Evolutionary conservation across 1,140 invertebrate genomes (phyloP), one percentile per base, ranked within the genome.

Genomic region (Bradynema listronoti): DNA sequence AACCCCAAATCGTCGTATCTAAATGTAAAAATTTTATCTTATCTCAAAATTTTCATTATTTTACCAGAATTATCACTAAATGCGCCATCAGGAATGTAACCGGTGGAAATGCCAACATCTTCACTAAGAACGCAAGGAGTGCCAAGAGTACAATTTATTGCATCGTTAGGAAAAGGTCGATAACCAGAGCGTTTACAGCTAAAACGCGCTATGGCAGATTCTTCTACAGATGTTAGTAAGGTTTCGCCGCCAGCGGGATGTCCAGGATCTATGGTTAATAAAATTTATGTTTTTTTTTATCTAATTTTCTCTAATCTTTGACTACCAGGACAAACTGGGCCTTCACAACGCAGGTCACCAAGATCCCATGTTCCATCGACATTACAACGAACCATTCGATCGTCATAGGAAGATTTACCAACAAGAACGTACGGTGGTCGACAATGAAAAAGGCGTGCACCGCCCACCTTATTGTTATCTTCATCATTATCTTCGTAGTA

Each of bases 341-440:
- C 78, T 82, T 94, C 90, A 75, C 92, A 97, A 46, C 90, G 83
- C 16, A 97, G 81, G 79, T 94, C 89, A 7, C 91, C 91, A 80
- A 95, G 93, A 80, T 96, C 92, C 92, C 92, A 96, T 50, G 89
- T 86, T 5, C 88, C 89, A 77, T 91, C 90, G 1, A 85, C 85
- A 81, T 88, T 87, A 80, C 91, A 96, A 33, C 87, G 85, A 0
- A 95, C 90, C 19, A 91, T 86, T 74, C 91, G 91, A 71, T 95
- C 90, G 66, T 90, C 87, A 66, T 86, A 86, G 33, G 85, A 87
- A 0, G 88, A 91, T 82, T 92, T 89, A 2, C 91, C 91, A 27
- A 89, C 90, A 24, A 94, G 79, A 73, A 89, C 90, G 77, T 94
- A 94, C 0, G 91, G 93, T 72, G 92, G 88, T 81, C 94, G 89